Conservation (phyloP, 2,888 invertebrate genomes). For the Limnephilus marmoratus region DNA sequence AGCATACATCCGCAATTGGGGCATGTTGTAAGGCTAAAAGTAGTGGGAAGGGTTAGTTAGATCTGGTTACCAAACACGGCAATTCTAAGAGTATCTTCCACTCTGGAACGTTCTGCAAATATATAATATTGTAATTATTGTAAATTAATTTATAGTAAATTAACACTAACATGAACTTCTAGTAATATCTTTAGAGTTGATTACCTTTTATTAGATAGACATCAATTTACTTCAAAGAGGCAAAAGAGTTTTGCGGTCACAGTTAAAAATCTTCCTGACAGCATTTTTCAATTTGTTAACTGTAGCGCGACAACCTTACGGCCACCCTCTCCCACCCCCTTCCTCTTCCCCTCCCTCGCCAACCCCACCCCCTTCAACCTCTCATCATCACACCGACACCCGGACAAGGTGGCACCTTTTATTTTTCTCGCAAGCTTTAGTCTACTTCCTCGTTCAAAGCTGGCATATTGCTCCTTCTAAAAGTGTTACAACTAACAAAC, state of each 20-base stretch:
- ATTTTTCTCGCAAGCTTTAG: constrained; percentile 17
- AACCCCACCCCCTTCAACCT: neutral
- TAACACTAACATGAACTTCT: too few species aligned
- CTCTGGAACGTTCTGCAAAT: too few species aligned
- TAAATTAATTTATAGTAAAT: too few species aligned
- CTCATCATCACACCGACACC: neutral
- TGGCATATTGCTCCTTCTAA: neutral
- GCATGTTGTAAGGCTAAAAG: too few species aligned
- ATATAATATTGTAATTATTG: too few species aligned
- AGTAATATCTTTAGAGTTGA: too few species aligned
- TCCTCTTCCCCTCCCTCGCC: neutral
- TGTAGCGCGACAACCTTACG: constrained; percentile 9
- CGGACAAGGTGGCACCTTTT: constrained; percentile 3
- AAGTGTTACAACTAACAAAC: neutral
- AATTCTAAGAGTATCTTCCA: too few species aligned
- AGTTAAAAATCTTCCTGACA: neutral
- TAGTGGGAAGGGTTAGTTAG: too few species aligned
- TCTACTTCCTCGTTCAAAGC: neutral
- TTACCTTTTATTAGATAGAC: too few species aligned
- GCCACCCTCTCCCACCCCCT: neutral
- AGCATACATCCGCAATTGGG: too few species aligned
- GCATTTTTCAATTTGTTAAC: constrained; percentile 16
- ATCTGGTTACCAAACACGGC: too few species aligned
- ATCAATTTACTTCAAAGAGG: neutral
- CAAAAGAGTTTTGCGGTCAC: neutral